A percentile compares a stretch with the other conserved stretches of the same genome.
Conservation (phyloP, 2,797 vertebrate species). For the Momotus momota region DNA sequence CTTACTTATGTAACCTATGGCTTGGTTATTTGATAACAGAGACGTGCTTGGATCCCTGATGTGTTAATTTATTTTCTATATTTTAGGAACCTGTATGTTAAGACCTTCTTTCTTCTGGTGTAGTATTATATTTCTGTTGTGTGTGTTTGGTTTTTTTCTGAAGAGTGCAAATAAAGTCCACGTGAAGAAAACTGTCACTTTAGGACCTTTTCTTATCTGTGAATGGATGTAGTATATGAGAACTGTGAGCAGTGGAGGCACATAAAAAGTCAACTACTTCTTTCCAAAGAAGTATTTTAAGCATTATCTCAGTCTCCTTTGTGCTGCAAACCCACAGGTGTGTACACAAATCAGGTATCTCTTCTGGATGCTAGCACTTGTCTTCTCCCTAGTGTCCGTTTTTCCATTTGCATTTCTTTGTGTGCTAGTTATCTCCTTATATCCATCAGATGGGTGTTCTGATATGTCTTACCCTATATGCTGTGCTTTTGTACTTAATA, state of each 20-base stretch:
- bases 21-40: neutral
- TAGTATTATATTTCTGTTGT: neutral
- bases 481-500: neutral
- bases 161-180: neutral
- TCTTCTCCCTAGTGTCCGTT: neutral
- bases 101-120: neutral
- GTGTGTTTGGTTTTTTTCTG: neutral
- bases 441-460: neutral
- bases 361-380: neutral
- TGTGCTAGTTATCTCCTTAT: neutral
- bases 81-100: neutral
- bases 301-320: neutral
- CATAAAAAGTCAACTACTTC: neutral
- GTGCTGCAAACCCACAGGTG: neutral
- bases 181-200: neutral
- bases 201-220: neutral
- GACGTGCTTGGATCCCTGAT: neutral
- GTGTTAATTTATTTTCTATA: neutral
- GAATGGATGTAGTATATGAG: rapidly evolving
- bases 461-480: rapidly evolving
- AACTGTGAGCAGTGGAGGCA: rapidly evolving
- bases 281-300: neutral
- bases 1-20: neutral
- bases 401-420: neutral
- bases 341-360: neutral